These are phyloP conservation scores for Harpalus rubripes DNA, from an alignment of 2,888 invertebrate genomes.

Conservation along the genomic window DNA sequence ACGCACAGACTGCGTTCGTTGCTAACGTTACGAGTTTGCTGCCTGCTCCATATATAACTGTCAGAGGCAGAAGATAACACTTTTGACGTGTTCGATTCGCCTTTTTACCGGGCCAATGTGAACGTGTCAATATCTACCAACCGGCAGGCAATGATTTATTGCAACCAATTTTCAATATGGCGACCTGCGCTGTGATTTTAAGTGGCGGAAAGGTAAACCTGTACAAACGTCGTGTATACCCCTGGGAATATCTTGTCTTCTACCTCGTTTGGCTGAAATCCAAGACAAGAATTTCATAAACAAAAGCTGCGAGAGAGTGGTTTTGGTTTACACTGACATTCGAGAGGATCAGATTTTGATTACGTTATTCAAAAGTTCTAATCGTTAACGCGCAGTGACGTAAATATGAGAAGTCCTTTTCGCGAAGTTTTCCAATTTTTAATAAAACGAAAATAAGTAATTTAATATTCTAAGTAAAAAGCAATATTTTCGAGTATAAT, in stretches of 20 bases:
- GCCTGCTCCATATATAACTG: constrained; percentile 59
- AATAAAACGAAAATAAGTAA: too few species aligned
- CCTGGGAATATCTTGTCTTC: neutral
- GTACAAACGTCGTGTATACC: neutral
- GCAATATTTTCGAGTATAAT: too few species aligned
- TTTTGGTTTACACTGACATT: constrained; percentile 34
- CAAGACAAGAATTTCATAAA: constrained; percentile 37
- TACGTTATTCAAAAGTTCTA: constrained; percentile 5
- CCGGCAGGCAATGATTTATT: constrained; percentile 20
- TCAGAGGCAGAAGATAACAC: constrained; percentile 61
- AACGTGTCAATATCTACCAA: constrained; percentile 48
- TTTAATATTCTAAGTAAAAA: too few species aligned
- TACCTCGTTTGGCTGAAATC: constrained; percentile 6
- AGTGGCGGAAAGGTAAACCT: constrained; percentile 17
- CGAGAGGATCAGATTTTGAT: constrained; percentile 34
- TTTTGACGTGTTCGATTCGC: constrained; percentile 58
- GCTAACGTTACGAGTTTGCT: neutral
- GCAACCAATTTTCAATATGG: constrained; percentile 46
- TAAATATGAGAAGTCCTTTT: neutral
- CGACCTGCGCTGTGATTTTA: constrained; percentile 26
- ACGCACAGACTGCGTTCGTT: neutral
- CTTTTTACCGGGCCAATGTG: constrained; percentile 55
- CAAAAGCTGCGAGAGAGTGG: constrained; percentile 8
- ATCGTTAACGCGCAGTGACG: neutral
- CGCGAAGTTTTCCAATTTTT: neutral